These are phyloP conservation scores for Poliocrania exsul DNA, from an alignment of 2,797 vertebrate genomes.

Conservation along the genomic window DNA sequence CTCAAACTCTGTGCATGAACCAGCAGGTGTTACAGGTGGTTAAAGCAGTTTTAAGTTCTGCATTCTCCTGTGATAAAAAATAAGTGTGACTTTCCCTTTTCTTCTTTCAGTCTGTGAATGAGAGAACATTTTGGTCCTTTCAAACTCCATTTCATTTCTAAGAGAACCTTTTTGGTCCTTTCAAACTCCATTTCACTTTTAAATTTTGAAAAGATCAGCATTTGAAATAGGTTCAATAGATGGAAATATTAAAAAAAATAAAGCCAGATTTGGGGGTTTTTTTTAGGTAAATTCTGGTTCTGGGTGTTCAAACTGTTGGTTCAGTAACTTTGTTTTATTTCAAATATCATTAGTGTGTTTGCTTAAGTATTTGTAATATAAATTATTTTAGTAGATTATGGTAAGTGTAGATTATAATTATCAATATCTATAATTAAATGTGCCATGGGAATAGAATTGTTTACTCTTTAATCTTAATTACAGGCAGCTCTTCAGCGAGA, in stretches of 20 bases:
- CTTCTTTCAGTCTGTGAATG: not conserved
- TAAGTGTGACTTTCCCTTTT: not conserved
- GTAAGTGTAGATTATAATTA: slow-evolving; percentile 26
- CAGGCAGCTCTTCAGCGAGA: slow-evolving; percentile 34
- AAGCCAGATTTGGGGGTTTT: accelerated
- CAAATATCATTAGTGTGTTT: not conserved
- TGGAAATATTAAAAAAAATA: not conserved
- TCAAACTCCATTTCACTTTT: not conserved
- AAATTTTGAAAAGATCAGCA: not conserved
- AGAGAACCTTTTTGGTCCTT: not conserved
- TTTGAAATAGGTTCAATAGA: not conserved
- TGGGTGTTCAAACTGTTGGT: not conserved
- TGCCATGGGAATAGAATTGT: slow-evolving; percentile 42
- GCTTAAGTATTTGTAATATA: slow-evolving; percentile 32
- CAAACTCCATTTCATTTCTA: not conserved
- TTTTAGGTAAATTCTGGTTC: not conserved
- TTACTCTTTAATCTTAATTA: slow-evolving; percentile 61
- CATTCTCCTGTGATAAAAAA: not conserved
- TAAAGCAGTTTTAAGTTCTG: not conserved
- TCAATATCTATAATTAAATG: slow-evolving; percentile 50
- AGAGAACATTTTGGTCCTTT: not conserved
- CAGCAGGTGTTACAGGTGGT: not conserved
- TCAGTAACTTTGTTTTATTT: not conserved
- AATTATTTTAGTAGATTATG: slow-evolving; percentile 42
- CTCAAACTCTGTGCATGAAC: not conserved